Evolutionary conservation across 2,113 vertebrate genomes (phyloP).

Genomic region (Pitta sordida): DNA sequence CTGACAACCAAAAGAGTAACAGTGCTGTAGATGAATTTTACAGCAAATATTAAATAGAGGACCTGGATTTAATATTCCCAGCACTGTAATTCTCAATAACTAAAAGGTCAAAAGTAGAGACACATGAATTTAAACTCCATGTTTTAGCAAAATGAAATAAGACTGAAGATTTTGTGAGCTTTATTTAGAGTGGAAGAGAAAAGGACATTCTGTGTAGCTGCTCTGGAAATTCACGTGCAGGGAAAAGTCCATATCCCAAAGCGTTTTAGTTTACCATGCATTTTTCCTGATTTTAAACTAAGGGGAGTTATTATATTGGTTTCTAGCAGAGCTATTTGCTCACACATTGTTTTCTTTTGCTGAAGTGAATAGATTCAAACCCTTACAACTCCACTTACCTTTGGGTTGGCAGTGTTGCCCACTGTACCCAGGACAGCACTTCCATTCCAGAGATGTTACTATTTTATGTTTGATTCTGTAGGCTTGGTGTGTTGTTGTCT

Average conservation of each 20-base stretch:
- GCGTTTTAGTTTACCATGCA: neutral
- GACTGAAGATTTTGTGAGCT: neutral
- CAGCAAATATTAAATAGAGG: neutral
- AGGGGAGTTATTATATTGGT: neutral
- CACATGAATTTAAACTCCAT: neutral
- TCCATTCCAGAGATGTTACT: conserved; percentile 79
- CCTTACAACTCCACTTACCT: conserved; percentile 29
- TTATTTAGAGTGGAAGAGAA: neutral
- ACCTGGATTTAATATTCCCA: conserved; percentile 4
- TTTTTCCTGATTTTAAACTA: neutral
- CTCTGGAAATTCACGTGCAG: neutral
- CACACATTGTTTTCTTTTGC: neutral
- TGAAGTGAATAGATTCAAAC: neutral
- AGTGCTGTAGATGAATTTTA: neutral
- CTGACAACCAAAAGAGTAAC: neutral
- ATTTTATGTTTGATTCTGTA: conserved; percentile 80
- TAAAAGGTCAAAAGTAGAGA: neutral
- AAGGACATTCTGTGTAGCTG: neutral
- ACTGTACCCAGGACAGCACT: conserved; percentile 77
- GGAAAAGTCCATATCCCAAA: neutral
- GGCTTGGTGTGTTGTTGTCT: conserved; percentile 50
- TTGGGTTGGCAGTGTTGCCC: conserved; percentile 69
- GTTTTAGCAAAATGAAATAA: neutral
- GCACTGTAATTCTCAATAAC: neutral
- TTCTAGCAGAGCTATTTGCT: neutral